phyloP scores from a whole-genome alignment of 2,113 vertebrate genomes.

The Gallinago undulata region DNA sequence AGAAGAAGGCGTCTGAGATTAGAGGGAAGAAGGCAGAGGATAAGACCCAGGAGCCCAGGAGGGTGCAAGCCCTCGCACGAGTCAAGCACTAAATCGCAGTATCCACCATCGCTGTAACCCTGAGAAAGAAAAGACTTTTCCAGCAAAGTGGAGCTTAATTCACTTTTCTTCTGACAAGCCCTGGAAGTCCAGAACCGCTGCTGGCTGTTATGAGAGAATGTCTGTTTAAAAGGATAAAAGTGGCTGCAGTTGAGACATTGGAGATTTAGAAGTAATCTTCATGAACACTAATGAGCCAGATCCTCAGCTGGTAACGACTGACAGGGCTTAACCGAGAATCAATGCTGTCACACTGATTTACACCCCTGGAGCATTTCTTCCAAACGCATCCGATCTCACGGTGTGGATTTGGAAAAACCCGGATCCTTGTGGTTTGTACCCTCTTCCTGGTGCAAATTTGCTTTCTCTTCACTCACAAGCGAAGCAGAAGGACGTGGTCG shows the following conservation, averaged over 20 bases:
- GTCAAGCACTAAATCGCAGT: neutral
- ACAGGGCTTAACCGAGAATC: neutral
- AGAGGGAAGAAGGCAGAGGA: neutral
- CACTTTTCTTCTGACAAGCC: neutral
- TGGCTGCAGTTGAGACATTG: neutral
- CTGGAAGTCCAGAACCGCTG: neutral
- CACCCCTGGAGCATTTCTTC: neutral
- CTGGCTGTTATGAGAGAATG: neutral
- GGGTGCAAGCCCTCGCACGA: neutral
- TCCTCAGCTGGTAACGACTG: neutral
- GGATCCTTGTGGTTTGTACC: fast-evolving
- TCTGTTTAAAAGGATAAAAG: neutral
- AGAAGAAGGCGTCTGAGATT: neutral
- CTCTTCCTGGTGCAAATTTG: neutral
- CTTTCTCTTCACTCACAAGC: neutral
- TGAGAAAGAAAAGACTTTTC: neutral
- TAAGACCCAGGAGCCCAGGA: neutral
- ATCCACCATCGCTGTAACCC: neutral
- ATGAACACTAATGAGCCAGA: neutral
- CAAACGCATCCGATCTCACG: neutral
- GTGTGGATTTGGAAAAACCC: neutral
- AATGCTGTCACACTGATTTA: neutral
- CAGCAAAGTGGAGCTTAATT: neutral
- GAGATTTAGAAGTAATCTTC: neutral
- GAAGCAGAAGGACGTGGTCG: neutral